A percentile compares a stretch with the other conserved stretches of the same genome.
phyloP scores from a whole-genome alignment of 1,140 invertebrate species.

The Hermatobates lingyangjiaoensis region DNA sequence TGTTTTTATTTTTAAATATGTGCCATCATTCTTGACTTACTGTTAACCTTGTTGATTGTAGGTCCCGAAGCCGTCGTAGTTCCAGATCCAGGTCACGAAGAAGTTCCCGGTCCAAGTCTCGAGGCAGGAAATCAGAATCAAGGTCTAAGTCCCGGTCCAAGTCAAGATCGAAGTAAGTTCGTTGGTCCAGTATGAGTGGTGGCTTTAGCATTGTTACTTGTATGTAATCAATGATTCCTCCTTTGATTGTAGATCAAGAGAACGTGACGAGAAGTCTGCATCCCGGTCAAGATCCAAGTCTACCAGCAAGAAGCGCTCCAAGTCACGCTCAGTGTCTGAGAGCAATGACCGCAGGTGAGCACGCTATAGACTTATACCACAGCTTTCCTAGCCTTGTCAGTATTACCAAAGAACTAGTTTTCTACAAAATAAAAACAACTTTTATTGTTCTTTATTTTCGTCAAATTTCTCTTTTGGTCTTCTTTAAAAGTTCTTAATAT shows the following conservation, averaged over 20 bases:
- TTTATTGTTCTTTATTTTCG: background rate
- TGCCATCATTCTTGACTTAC: background rate
- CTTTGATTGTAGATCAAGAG: constrained; percentile 28
- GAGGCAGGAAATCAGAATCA: constrained; percentile 17
- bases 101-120: constrained; percentile 19
- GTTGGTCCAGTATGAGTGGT: background rate
- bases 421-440: background rate
- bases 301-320: constrained; percentile 37
- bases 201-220: background rate
- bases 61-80: constrained; percentile 19
- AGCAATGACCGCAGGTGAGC: constrained; percentile 9
- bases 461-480: background rate
- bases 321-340: constrained; percentile 29
- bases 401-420: background rate
- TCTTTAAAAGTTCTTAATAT: background rate
- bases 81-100: constrained; percentile 16
- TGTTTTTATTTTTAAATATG: background rate
- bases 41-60: constrained; percentile 10
- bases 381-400: background rate
- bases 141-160: constrained; percentile 23
- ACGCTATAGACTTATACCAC: background rate
- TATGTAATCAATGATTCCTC: constrained; percentile 20
- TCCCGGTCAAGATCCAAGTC: constrained; percentile 34
- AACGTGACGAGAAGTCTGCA: constrained; percentile 28
- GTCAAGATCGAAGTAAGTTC: constrained; percentile 18